phyloP scores from a whole-genome alignment of 2,797 vertebrate genomes.

The Diceros bicornis region DNA sequence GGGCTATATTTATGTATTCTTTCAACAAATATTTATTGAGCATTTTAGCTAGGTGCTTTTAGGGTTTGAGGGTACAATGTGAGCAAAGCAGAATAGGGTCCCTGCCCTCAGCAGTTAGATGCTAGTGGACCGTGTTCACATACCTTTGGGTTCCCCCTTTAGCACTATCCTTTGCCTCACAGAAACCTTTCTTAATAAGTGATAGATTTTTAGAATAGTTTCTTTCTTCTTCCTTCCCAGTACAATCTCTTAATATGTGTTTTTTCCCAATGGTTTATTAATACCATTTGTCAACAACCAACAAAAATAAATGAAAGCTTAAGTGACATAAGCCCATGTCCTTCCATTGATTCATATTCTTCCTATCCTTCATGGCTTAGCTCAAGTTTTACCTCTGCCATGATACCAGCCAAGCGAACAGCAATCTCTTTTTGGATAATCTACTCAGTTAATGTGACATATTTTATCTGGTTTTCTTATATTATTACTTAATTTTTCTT shows the following conservation, averaged over 20 bases:
- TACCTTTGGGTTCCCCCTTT: background rate
- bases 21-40: background rate
- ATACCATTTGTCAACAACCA: background rate
- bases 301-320: background rate
- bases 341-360: background rate
- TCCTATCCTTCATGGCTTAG: background rate
- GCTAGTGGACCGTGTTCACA: accelerated
- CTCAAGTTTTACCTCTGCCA: background rate
- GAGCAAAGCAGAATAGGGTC: background rate
- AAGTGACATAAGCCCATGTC: background rate
- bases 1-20: background rate
- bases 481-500: conserved; percentile 3
- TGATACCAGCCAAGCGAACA: background rate
- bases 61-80: background rate
- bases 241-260: background rate
- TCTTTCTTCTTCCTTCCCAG: background rate
- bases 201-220: background rate
- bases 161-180: background rate
- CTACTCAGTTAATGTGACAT: background rate
- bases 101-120: background rate
- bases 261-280: background rate
- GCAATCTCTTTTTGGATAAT: background rate
- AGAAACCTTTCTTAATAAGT: background rate
- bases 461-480: conserved; percentile 5
- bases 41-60: background rate